Percentiles rank a stretch among this genome's conserved stretches.
These are phyloP conservation scores for Andrena bucephala DNA, from an alignment of 2,888 invertebrate genomes.

Conservation along the genomic window DNA sequence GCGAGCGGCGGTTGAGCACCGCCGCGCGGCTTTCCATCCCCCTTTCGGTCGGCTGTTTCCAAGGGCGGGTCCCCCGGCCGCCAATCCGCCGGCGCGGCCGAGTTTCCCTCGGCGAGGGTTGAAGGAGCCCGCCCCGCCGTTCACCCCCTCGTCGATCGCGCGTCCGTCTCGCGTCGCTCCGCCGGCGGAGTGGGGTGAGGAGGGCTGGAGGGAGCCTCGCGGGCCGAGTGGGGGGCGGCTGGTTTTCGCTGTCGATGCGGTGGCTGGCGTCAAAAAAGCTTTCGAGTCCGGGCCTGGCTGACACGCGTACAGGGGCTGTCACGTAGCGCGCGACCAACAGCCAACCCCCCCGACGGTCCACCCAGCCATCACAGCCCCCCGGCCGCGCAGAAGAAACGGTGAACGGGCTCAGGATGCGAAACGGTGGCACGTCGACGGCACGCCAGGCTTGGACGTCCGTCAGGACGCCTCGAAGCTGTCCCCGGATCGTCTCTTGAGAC, in stretches of 20 bases:
- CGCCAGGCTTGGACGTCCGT: constrained; percentile 20
- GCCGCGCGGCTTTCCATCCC: constrained; percentile 30
- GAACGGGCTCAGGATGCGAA: constrained; percentile 39
- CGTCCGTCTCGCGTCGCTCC: constrained; percentile 53
- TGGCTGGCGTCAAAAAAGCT: constrained; percentile 68
- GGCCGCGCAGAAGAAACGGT: not conserved
- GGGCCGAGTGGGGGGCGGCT: not conserved
- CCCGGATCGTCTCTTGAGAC: constrained; percentile 61
- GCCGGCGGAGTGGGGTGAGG: constrained; percentile 25
- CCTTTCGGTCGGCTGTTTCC: not conserved
- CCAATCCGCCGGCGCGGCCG: constrained; percentile 49
- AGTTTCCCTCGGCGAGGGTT: constrained; percentile 18
- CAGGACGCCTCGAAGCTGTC: constrained; percentile 4
- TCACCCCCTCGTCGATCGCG: constrained; percentile 58
- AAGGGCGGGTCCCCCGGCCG: constrained; percentile 54
- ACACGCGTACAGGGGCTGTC: constrained; percentile 52
- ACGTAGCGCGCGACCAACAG: constrained; percentile 2
- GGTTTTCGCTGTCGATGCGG: constrained; percentile 68
- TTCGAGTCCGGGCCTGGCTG: constrained; percentile 57
- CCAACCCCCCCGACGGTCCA: constrained; percentile 13
- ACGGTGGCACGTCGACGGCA: not conserved
- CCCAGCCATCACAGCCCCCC: not conserved
- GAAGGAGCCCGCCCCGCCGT: constrained; percentile 48
- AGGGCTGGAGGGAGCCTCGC: not conserved
- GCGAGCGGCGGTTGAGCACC: constrained; percentile 62